Conservation (phyloP, 2,113 vertebrate species). For the Myiagra hebetior region DNA sequence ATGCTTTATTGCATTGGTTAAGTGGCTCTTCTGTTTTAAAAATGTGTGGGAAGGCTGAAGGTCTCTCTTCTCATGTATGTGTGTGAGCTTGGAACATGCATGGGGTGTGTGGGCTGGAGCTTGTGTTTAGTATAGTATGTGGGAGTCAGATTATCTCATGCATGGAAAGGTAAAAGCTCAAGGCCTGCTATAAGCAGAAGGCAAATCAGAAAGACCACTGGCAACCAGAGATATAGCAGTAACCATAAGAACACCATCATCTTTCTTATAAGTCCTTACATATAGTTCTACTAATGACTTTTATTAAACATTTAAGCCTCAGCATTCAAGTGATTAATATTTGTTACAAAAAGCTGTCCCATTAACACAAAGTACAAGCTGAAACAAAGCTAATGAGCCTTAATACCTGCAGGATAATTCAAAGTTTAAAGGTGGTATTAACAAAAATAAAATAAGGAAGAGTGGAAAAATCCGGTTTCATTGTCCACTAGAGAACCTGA, state of each 20-base stretch:
- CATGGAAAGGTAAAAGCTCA: background rate
- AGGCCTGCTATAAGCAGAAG: background rate
- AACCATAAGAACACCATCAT: constrained; percentile 7
- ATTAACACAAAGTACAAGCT: constrained; percentile 65
- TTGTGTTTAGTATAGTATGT: background rate
- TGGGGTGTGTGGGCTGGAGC: rapidly evolving
- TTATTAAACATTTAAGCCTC: constrained; percentile 59
- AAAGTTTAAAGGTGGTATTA: constrained; percentile 63
- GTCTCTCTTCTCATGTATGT: background rate
- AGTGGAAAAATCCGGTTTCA: constrained; percentile 46
- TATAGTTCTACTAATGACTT: constrained; percentile 39
- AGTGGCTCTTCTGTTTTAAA: background rate
- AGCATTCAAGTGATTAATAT: constrained; percentile 55
- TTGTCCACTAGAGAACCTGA: constrained; percentile 48
- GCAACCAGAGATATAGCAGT: background rate
- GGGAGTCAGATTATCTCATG: background rate
- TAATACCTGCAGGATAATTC: constrained; percentile 60
- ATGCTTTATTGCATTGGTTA: background rate
- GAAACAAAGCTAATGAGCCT: constrained; percentile 66
- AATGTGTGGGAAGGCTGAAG: background rate
- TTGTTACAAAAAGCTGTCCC: constrained; percentile 39
- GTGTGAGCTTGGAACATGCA: background rate
- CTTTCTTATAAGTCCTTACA: constrained; percentile 11
- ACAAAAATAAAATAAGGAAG: constrained; percentile 63
- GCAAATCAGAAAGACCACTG: background rate